Evolutionary conservation across 2,113 vertebrate species (phyloP).

Genomic region (Zosterops lateralis): DNA sequence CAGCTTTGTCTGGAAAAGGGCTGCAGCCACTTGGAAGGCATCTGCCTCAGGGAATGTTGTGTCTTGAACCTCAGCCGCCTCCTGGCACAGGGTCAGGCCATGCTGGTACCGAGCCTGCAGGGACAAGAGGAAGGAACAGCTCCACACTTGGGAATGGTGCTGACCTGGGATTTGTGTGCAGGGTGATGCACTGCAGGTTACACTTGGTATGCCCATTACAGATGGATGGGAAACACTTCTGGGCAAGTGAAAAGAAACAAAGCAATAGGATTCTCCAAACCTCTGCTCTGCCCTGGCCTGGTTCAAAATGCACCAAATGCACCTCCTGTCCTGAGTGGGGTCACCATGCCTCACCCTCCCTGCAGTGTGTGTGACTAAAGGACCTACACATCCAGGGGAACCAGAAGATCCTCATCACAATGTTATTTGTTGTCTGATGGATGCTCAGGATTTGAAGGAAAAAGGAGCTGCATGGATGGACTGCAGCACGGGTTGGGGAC

Average conservation of each 20-base stretch:
- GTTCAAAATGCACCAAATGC: not conserved
- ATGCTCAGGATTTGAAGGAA: not conserved
- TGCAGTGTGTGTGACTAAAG: accelerated
- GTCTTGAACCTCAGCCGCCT: slow-evolving; percentile 67
- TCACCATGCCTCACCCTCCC: not conserved
- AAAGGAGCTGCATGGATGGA: not conserved
- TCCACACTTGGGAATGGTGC: not conserved
- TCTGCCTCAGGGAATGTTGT: slow-evolving; percentile 63
- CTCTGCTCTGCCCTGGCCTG: not conserved
- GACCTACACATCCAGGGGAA: too few relatives aligned
- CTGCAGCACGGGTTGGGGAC: accelerated
- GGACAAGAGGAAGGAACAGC: not conserved
- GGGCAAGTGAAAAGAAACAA: not conserved
- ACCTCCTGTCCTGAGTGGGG: accelerated
- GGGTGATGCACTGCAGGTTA: accelerated
- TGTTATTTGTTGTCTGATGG: not conserved
- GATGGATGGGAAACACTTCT: not conserved
- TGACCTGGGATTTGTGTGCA: accelerated
- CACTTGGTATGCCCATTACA: accelerated
- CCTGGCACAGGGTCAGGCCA: slow-evolving; percentile 74
- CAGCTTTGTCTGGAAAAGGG: slow-evolving; percentile 80
- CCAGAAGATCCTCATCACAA: not conserved
- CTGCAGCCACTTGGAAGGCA: slow-evolving; percentile 70
- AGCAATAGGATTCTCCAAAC: not conserved
- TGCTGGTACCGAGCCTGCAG: slow-evolving; percentile 79